Percentiles rank a stretch among this genome's conserved stretches.
Conservation (phyloP, 2,113 vertebrate species). For the Rhinichthys klamathensis region DNA sequence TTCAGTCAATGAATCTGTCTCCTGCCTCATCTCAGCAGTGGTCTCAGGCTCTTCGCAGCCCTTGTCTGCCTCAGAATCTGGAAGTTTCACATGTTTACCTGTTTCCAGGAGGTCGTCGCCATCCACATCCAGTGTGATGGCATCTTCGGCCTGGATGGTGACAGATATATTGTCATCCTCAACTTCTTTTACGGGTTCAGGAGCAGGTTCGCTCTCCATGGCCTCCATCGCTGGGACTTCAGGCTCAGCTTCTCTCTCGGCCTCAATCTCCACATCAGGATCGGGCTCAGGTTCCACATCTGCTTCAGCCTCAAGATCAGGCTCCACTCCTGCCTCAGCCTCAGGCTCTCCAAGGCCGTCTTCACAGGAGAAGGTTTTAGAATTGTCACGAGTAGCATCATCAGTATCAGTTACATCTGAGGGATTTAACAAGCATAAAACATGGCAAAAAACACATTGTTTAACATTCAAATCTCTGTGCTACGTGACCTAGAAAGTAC, state of each 20-base stretch:
- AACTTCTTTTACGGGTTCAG: slow-evolving; percentile 87
- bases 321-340: slow-evolving; percentile 55
- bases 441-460: slow-evolving; percentile 97
- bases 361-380: slow-evolving; percentile 95
- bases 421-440: slow-evolving; percentile 99
- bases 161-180: slow-evolving; percentile 99
- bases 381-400: slow-evolving; percentile 99
- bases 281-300: slow-evolving; percentile 60
- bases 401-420: slow-evolving; percentile 99
- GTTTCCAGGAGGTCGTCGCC: slow-evolving; percentile 99
- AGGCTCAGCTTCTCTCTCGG: slow-evolving; percentile 53
- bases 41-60: slow-evolving; percentile 87
- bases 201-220: slow-evolving; percentile 87
- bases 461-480: slow-evolving; percentile 95
- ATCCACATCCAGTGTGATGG: slow-evolving; percentile 99
- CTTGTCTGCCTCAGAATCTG: slow-evolving; percentile 98
- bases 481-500: slow-evolving; percentile 91
- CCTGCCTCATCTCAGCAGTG: slow-evolving; percentile 87
- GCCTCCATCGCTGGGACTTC: slow-evolving; percentile 84
- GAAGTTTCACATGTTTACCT: slow-evolving; percentile 99
- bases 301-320: slow-evolving; percentile 57
- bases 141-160: slow-evolving; percentile 99
- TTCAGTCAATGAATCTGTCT: slow-evolving; percentile 89
- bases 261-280: slow-evolving; percentile 64
- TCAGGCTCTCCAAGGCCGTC: slow-evolving; percentile 82